Evolutionary conservation across 2,113 vertebrate genomes (phyloP).

Genomic region (Zosterops japonicus): DNA sequence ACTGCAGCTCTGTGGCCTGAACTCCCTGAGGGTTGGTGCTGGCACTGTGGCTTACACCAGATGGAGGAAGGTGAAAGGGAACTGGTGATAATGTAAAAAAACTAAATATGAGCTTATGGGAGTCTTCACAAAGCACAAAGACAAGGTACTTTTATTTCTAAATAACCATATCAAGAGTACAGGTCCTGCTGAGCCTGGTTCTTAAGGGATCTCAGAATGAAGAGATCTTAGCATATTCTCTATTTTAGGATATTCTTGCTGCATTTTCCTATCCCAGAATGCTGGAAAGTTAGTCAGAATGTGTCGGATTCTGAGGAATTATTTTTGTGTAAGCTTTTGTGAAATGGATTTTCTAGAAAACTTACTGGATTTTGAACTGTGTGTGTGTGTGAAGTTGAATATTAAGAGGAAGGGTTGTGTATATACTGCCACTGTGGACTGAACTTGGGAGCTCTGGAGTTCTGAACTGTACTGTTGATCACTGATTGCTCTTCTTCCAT

Average conservation of each 20-base stretch:
- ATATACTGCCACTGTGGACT: background rate
- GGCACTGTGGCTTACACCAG: background rate
- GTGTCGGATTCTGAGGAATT: background rate
- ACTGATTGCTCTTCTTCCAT: background rate
- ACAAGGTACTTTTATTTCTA: background rate
- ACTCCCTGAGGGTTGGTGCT: background rate
- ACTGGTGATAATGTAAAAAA: background rate
- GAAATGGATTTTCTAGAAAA: slow-evolving; percentile 9
- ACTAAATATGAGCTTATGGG: rapidly evolving
- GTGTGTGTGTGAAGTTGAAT: background rate
- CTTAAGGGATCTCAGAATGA: background rate
- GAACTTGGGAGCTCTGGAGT: background rate
- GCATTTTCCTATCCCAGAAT: background rate
- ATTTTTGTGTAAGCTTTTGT: background rate
- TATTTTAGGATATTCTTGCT: background rate
- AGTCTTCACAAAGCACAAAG: slow-evolving; percentile 3
- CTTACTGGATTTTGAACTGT: background rate
- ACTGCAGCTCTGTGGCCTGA: background rate
- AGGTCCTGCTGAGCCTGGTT: background rate
- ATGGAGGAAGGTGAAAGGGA: background rate
- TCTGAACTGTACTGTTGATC: background rate
- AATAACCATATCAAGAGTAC: background rate
- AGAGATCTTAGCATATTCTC: background rate
- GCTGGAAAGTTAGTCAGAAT: background rate
- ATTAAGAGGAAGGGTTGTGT: background rate